phyloP scores from a whole-genome alignment of 2,797 vertebrate species.

The Rhabdophis nuchalis region DNA sequence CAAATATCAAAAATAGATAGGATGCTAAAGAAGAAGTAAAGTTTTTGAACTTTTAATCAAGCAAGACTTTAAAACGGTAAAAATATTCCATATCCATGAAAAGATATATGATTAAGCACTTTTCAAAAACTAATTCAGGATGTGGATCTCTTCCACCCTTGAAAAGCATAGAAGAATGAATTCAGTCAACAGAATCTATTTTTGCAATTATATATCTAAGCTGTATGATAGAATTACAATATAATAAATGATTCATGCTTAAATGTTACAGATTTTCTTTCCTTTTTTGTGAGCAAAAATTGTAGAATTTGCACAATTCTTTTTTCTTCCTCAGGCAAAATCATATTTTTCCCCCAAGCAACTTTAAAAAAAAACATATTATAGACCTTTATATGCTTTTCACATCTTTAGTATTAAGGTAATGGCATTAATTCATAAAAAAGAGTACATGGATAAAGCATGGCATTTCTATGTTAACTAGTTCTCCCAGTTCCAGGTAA shows the following conservation, averaged over 20 bases:
- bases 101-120: neutral
- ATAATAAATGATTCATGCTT: neutral
- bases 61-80: neutral
- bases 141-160: neutral
- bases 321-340: neutral
- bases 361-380: neutral
- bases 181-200: neutral
- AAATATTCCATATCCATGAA: slow-evolving; percentile 34
- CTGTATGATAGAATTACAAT: neutral
- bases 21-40: neutral
- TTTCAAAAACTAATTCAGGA: neutral
- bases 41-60: neutral
- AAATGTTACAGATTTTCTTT: neutral
- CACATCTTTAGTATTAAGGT: neutral
- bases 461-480: neutral
- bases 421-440: neutral
- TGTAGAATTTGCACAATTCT: neutral
- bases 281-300: neutral
- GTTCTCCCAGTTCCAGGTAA: neutral
- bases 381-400: neutral
- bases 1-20: neutral
- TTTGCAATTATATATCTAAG: neutral
- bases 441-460: neutral
- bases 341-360: neutral
- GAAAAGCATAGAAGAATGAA: slow-evolving; percentile 8